These are phyloP conservation scores for Caenorhabditis doughertyi DNA, from an alignment of 2,888 invertebrate species.

Conservation along the genomic window DNA sequence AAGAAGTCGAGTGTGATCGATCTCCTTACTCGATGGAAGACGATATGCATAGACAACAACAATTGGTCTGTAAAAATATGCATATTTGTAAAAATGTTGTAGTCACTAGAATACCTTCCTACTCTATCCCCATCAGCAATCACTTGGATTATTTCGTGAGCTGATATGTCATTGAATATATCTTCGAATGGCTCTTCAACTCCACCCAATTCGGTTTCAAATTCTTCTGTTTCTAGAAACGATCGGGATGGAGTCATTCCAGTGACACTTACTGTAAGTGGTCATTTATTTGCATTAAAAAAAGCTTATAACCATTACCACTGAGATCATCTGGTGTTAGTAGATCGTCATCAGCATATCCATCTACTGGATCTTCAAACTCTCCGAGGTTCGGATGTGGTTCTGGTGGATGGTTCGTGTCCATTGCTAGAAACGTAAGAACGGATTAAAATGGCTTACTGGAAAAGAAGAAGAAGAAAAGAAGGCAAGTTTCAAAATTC, in stretches of 20 bases:
- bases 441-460: background rate
- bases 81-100: too few species aligned
- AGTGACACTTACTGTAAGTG: constrained; percentile 46
- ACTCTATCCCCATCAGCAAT: constrained; percentile 85
- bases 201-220: constrained; percentile 70
- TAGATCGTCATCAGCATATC: constrained; percentile 82
- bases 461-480: constrained; percentile 15
- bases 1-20: constrained; percentile 89
- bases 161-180: constrained; percentile 86
- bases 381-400: constrained; percentile 56
- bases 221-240: constrained; percentile 74
- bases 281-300: background rate
- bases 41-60: constrained; percentile 96
- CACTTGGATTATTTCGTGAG: constrained; percentile 90
- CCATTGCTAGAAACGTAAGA: constrained; percentile 12
- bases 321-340: constrained; percentile 77
- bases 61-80: constrained; percentile 88
- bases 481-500: too few species aligned
- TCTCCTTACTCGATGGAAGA: constrained; percentile 89
- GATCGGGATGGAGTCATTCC: constrained; percentile 69
- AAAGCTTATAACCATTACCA: constrained; percentile 10
- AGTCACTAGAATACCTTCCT: constrained; percentile 81
- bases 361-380: constrained; percentile 80
- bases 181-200: constrained; percentile 75
- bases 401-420: constrained; percentile 32